Evolutionary conservation across 2,113 vertebrate genomes (phyloP).

Genomic region (Pelodiscus sinensis): DNA sequence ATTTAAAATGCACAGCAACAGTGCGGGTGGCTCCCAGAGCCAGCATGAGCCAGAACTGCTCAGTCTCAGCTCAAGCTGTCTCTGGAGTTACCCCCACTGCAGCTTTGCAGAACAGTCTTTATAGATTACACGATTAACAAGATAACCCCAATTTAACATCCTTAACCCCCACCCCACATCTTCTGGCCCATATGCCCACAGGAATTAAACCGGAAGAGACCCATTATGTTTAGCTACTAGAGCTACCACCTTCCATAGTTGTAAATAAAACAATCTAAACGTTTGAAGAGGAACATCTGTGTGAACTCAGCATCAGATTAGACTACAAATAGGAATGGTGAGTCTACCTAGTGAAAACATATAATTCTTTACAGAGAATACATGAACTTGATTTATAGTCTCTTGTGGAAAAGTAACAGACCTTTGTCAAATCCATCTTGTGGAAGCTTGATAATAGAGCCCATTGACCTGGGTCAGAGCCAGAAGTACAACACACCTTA

Average conservation of each 20-base stretch:
- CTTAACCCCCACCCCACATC: no score
- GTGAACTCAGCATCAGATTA: background rate
- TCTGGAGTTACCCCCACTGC: no score
- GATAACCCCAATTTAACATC: no score
- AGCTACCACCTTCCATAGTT: background rate
- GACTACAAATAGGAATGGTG: background rate
- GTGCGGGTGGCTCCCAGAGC: no score
- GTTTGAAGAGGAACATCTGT: background rate
- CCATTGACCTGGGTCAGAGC: background rate
- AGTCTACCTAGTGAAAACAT: background rate
- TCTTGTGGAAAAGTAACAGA: accelerated
- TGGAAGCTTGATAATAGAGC: background rate
- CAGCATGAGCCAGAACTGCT: no score
- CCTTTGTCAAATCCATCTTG: background rate
- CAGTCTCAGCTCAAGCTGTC: no score
- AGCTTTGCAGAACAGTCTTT: no score
- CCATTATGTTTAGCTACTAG: background rate
- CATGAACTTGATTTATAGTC: background rate
- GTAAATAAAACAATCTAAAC: background rate
- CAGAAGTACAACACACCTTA: background rate
- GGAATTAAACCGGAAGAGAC: background rate
- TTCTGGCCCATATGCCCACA: background rate
- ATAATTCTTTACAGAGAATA: background rate
- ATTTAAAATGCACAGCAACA: no score
- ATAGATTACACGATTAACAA: no score